phyloP scores from a whole-genome alignment of 2,797 vertebrate genomes.

The Oreochromis grahami region DNA sequence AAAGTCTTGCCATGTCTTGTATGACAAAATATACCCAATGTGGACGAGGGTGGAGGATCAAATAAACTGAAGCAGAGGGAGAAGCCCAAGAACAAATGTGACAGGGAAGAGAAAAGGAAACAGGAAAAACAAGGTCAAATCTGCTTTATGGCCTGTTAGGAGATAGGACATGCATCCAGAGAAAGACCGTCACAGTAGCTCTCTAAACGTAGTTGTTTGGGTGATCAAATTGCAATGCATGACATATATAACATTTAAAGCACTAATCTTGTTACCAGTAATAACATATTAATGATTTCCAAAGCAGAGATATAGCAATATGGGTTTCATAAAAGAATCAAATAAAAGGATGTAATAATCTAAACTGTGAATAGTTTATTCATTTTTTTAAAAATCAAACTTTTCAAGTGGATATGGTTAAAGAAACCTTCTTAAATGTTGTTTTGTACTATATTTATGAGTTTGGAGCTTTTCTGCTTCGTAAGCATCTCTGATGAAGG shows the following conservation, averaged over 20 bases:
- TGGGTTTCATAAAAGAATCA: neutral
- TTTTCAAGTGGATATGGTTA: neutral
- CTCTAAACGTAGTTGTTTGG: neutral
- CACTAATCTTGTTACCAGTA: neutral
- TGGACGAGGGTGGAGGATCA: neutral
- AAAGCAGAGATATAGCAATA: neutral
- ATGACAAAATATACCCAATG: neutral
- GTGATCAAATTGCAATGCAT: neutral
- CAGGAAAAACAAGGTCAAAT: constrained; percentile 66
- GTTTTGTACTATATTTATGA: neutral
- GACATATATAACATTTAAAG: neutral
- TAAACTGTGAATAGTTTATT: neutral
- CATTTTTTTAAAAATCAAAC: neutral
- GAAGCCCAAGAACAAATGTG: neutral
- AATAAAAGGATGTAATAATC: neutral
- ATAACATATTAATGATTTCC: constrained; percentile 8
- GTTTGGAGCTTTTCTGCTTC: constrained; percentile 21
- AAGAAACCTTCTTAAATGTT: neutral
- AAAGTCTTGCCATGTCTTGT: constrained; percentile 36
- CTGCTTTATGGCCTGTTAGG: constrained; percentile 56
- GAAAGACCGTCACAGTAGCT: neutral
- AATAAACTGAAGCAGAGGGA: neutral
- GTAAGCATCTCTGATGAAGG: constrained; percentile 23
- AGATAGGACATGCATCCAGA: constrained; percentile 21
- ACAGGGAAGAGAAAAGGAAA: constrained; percentile 46